Evolutionary conservation across 2,797 vertebrate genomes (phyloP).

Genomic region (Anabacerthia variegaticeps): DNA sequence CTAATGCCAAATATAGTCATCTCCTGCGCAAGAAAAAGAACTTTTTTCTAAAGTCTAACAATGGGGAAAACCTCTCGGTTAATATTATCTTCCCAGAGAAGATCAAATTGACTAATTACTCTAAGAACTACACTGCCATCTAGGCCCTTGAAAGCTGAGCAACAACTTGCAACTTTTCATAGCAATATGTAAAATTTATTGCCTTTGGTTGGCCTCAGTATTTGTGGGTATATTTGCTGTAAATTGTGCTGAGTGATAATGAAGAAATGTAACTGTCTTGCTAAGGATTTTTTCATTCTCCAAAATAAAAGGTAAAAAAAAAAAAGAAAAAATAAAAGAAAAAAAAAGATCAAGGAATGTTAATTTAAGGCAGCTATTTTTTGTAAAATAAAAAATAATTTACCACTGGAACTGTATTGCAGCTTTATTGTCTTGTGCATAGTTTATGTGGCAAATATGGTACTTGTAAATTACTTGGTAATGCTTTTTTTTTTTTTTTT

Average conservation of each 20-base stretch:
- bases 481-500: neutral
- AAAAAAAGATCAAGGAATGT: neutral
- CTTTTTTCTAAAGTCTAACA: constrained; percentile 80
- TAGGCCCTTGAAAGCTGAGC: constrained; percentile 58
- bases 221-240: constrained; percentile 18
- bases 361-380: constrained; percentile 40
- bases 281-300: neutral
- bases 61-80: constrained; percentile 83
- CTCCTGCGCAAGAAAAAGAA: constrained; percentile 88
- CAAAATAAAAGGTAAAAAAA: neutral
- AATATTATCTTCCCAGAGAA: constrained; percentile 94
- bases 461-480: neutral
- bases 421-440: neutral
- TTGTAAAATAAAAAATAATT: constrained; percentile 39
- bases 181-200: neutral
- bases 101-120: constrained; percentile 86
- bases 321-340: fast-evolving
- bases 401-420: neutral
- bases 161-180: neutral
- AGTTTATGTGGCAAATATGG: neutral
- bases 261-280: constrained; percentile 9
- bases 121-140: constrained; percentile 85
- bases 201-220: neutral
- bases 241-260: constrained; percentile 1
- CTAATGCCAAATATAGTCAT: constrained; percentile 87